Evolutionary conservation across 2,888 invertebrate species (phyloP).

Genomic region (Flabesymbios commensalis): DNA sequence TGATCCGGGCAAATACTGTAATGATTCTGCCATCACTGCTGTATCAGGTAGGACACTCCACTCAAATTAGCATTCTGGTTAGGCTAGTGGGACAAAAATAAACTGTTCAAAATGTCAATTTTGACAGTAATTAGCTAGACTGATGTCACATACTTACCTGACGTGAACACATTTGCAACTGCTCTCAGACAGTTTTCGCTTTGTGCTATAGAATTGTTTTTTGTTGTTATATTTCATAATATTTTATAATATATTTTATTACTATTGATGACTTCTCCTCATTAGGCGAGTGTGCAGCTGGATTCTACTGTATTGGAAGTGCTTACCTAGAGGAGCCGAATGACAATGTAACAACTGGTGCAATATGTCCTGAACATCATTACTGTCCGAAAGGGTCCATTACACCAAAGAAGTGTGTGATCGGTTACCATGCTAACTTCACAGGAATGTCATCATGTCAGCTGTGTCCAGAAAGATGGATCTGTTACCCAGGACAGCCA

Average conservation of each 20-base stretch:
- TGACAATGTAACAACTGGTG: slow-evolving; percentile 45
- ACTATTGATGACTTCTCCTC: no score
- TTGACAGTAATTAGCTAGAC: no score
- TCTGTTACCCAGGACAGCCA: slow-evolving; percentile 47
- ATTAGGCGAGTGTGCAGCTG: slow-evolving; percentile 46
- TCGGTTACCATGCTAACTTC: slow-evolving; percentile 52
- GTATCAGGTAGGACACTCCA: slow-evolving; percentile 43
- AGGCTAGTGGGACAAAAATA: no score
- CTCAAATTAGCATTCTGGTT: no score
- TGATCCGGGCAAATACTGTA: slow-evolving; percentile 56
- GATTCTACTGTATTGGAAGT: slow-evolving; percentile 53
- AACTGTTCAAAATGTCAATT: no score
- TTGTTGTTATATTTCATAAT: no score
- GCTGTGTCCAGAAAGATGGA: slow-evolving; percentile 49
- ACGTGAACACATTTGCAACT: no score
- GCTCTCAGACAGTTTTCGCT: no score
- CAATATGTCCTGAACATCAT: slow-evolving; percentile 51
- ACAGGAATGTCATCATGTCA: slow-evolving; percentile 48
- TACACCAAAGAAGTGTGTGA: slow-evolving; percentile 41
- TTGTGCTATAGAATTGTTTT: no score
- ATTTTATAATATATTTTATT: no score
- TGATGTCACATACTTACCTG: no score
- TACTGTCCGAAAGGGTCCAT: slow-evolving; percentile 45
- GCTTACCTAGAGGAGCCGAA: slow-evolving; percentile 47
- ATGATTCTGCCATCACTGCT: slow-evolving; percentile 45